These are phyloP conservation scores for Acanthiza pusilla DNA, from an alignment of 2,797 vertebrate genomes.

Conservation along the genomic window DNA sequence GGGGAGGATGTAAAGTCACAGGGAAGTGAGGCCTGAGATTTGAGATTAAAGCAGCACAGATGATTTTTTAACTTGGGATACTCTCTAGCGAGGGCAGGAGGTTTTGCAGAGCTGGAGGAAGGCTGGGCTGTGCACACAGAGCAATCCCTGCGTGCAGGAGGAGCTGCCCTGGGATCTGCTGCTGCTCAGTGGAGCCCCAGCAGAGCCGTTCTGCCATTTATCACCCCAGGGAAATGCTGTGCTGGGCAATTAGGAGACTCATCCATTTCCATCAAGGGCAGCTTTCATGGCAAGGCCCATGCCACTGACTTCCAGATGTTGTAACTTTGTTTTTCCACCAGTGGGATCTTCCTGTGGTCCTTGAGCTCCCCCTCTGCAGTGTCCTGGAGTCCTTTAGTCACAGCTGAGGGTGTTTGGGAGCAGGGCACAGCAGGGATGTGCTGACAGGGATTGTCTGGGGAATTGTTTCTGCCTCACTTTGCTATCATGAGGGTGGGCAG, in stretches of 20 bases:
- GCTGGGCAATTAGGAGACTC: not conserved
- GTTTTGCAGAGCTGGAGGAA: not conserved
- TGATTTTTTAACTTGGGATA: constrained; percentile 1
- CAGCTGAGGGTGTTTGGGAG: not conserved
- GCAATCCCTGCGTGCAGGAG: not conserved
- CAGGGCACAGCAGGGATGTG: not conserved
- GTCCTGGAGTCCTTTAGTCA: not conserved
- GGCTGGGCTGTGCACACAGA: not conserved
- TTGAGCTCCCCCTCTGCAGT: not conserved
- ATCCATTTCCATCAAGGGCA: not conserved
- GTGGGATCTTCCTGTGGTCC: not conserved
- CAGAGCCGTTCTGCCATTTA: not conserved
- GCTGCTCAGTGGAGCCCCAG: not conserved
- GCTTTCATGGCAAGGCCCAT: not conserved
- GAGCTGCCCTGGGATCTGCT: not conserved
- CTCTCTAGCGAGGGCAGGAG: not conserved
- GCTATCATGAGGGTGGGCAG: not conserved
- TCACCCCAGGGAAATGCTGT: not conserved
- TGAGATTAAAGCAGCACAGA: not conserved
- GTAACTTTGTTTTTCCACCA: not conserved
- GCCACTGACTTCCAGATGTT: not conserved
- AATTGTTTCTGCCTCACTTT: not conserved
- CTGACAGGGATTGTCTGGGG: not conserved
- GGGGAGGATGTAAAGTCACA: not conserved
- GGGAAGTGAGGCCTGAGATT: not conserved